Evolutionary conservation across 37 sponge, comb jelly and placozoan species (phyloP), one percentile per base, ranked within the genome.

Genomic region (Aplysina aerophoba): DNA sequence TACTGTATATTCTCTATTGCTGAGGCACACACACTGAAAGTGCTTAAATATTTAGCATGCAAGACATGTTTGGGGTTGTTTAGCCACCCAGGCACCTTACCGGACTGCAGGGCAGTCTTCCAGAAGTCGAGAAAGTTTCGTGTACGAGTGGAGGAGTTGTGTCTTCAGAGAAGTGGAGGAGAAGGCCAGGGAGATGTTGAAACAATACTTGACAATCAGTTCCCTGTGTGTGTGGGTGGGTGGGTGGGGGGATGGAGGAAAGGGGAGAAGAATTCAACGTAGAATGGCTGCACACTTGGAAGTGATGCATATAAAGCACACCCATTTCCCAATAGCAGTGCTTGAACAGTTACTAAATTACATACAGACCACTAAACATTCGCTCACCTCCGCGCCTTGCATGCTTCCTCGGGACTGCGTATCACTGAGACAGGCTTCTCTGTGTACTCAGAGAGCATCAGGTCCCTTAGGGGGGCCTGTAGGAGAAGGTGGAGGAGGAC

Each of bases 391-490:
- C 83, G 82, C 34, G 82, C 15, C 25, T 56, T 71, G 17, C 30
- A 63, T 27, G 77, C 67, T 3, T 90, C 91, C 20, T 77, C 79
- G 1, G 38, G 53, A 33, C 17, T 84, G 15, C 61, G 64, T 34
- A 78, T 31, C 0, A 59, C 65, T 0, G 66, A 50, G 27, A 61
- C 57, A 1, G 87, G 84, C 30, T 84, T 82, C 12, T 54, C 31
- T 0, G 84, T 39, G 80, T 83, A 86, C 83, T 79, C 67, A 8
- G 79, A 67, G 53, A 90, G 63, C 91, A 90, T 90, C 79, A 86
- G 60, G 34, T 90, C 91, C 24, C 87, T 60, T 37, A 90, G 83
- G 8, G 91, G 87, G 25, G 75, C 67, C 91, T 90, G 59, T 22
- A 40, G 38, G 16, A 74, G 3, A 15, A 36, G 38, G 34, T n/a